Conservation (phyloP, 2,113 vertebrate genomes). For the Neolamprologus ventralis region DNA sequence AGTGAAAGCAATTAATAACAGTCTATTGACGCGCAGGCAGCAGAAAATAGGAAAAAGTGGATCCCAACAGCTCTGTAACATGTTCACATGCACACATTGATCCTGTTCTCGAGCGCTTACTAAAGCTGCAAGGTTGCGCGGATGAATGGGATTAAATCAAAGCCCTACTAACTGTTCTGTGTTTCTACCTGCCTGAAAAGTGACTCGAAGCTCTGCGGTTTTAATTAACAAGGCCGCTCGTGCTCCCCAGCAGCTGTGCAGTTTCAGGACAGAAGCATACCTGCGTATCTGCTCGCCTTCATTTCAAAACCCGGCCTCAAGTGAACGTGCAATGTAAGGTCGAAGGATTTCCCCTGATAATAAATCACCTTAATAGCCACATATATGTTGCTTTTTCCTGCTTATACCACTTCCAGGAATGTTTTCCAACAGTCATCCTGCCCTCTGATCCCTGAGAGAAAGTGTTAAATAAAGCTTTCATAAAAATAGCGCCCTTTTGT, state of each 20-base stretch:
- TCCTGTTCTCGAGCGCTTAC: neutral
- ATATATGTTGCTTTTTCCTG: neutral
- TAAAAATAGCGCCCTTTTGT: neutral
- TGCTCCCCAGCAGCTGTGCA: neutral
- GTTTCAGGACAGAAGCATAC: rapidly evolving
- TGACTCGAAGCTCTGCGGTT: neutral
- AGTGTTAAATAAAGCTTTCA: neutral
- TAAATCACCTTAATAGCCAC: neutral
- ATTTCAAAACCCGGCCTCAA: neutral
- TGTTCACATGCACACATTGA: neutral
- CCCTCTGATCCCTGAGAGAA: neutral
- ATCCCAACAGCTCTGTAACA: neutral
- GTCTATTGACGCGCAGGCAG: neutral
- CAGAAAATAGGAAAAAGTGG: neutral
- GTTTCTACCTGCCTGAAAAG: neutral
- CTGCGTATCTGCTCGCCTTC: neutral
- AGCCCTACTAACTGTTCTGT: neutral
- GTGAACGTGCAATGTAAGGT: neutral
- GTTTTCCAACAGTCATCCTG: neutral
- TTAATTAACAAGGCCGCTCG: neutral
- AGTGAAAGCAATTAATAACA: neutral
- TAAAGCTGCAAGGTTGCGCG: neutral
- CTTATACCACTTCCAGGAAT: neutral
- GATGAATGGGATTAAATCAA: neutral
- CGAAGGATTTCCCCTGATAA: neutral